Base-by-base conservation (phyloP, 2,113 vertebrate genomes). In the Haemorhous mexicanus region DNA sequence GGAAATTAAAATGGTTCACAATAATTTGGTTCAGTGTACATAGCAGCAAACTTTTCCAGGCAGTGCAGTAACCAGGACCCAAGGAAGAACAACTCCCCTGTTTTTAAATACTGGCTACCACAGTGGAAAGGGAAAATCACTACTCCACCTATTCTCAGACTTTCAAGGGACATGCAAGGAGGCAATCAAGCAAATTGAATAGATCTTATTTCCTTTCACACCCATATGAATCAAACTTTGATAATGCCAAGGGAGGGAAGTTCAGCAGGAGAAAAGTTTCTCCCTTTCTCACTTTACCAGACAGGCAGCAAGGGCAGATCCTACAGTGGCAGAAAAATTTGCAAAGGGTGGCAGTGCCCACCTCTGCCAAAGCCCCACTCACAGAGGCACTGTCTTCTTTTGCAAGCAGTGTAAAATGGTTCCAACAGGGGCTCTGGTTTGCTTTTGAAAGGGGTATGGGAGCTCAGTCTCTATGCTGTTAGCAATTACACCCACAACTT, bases 61-160 rank as follows among this genome's bases (percentile, higher is more conserved):
- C 61, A 93, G 58, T 19, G 56, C 41, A 73, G 74, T 17, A 89
- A 89, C 49, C n/a, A 87, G 21, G 52, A 95, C 22, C 62, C 80
- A 82, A 87, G 69, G 53, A 92, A 87, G 69, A 95, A 92, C 84
- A 91, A 93, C 68, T 93, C 58, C 61, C 39, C 76, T 92, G 83
- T 70, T 94, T 94, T 84, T 27, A 86, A 91, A 81, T 22, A 27
- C 64, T 90, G 92, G 85, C 79, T 74, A 52, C 39, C 75, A 68
- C 19, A 72, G 64, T 89, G 90, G 86, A 95, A 95, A 96, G 79
- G 49, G 66, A 75, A 92, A 96, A 88, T 92, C 94, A 81, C 69
- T 30, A 8, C 88, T 88, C 93, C 87, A 81, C 86, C 94, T 95
- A 70, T 70, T 67, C 76, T 87, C 47, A 4, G 39, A 37, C 88